Conservation (phyloP, 2,888 invertebrate genomes). For the Lagria hirta region DNA sequence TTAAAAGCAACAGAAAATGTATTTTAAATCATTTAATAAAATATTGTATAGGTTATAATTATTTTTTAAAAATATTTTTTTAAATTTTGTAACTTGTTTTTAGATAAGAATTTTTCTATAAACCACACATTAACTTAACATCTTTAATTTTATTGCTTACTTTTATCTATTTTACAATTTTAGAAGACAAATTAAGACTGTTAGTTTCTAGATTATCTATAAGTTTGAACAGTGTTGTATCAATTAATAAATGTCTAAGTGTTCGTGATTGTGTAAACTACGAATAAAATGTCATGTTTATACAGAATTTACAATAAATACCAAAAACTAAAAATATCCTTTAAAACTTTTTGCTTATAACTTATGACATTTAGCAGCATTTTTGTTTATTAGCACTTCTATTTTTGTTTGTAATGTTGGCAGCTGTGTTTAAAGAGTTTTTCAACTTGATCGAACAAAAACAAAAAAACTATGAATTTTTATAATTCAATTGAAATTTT, state of each 20-base stretch:
- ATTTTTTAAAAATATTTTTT: slow-evolving; percentile 13
- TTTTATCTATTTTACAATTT: slow-evolving; percentile 9
- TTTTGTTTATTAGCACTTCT: too few species aligned
- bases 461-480: too few species aligned
- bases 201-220: slow-evolving; percentile 20
- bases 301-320: slow-evolving; percentile 19
- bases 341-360: neutral
- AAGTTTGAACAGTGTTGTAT: slow-evolving; percentile 15
- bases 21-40: too few species aligned
- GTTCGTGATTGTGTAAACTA: slow-evolving; percentile 24
- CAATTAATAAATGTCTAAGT: slow-evolving; percentile 11
- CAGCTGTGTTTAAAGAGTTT: too few species aligned
- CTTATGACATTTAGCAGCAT: neutral
- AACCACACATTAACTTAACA: too few species aligned
- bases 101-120: slow-evolving; percentile 8
- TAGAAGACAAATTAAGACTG: slow-evolving; percentile 20
- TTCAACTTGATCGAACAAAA: too few species aligned
- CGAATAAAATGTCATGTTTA: slow-evolving; percentile 26
- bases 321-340: neutral
- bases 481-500: too few species aligned
- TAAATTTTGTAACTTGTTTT: neutral
- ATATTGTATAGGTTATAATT: too few species aligned
- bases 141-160: too few species aligned
- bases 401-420: too few species aligned
- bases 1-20: too few species aligned